phyloP scores from a whole-genome alignment of 2,797 vertebrate species.

The Oceanodroma leucorhoa region DNA sequence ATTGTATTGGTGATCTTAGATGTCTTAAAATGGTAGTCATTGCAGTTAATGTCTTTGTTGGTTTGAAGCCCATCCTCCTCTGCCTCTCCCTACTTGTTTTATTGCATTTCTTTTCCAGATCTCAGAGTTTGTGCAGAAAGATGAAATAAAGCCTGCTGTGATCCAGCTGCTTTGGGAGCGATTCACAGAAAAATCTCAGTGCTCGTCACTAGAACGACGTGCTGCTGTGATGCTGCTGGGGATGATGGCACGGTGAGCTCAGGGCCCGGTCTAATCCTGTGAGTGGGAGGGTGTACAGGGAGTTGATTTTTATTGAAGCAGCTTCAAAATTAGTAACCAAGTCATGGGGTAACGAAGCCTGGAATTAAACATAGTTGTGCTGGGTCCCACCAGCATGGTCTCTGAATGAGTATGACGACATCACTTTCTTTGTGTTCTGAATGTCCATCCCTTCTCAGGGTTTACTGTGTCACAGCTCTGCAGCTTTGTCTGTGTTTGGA shows the following conservation, averaged over 20 bases:
- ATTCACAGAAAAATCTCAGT: conserved; percentile 85
- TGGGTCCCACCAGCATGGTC: neutral
- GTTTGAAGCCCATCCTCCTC: neutral
- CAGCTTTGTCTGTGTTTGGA: neutral
- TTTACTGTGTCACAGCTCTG: neutral
- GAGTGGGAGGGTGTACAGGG: neutral
- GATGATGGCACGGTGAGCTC: conserved; percentile 89
- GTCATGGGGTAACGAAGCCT: neutral
- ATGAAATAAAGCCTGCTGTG: conserved; percentile 82
- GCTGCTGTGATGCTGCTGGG: conserved; percentile 89
- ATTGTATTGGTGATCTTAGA: neutral
- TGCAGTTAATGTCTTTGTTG: neutral
- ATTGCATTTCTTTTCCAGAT: conserved; percentile 74
- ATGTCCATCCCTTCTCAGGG: neutral
- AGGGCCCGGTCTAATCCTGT: neutral
- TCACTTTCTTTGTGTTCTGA: neutral
- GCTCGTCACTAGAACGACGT: conserved; percentile 77
- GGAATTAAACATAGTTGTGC: neutral
- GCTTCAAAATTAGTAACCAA: neutral
- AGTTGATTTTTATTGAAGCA: neutral
- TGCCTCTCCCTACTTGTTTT: neutral
- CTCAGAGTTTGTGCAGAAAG: conserved; percentile 88
- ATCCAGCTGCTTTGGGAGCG: conserved; percentile 91
- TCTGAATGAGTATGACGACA: neutral
- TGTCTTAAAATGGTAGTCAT: neutral